Evolutionary conservation across 2,888 invertebrate genomes (phyloP), one percentile per base, ranked within the genome.

Genomic region (Dermolepida albohirtum): DNA sequence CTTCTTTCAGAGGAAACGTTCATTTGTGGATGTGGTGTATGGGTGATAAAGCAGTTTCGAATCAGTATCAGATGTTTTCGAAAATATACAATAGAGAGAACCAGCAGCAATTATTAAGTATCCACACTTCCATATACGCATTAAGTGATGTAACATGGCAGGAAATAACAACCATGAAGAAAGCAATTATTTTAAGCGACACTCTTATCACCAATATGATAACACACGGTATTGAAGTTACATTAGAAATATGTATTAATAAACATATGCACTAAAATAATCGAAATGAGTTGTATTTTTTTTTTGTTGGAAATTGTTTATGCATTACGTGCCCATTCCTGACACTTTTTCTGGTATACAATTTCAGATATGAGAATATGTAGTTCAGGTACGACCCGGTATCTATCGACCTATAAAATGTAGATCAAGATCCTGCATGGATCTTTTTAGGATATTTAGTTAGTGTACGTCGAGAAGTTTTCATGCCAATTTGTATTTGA

Each of bases 21-120:
- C 67, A 55, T 16, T 66, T 81, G 17, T 82, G 81, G 81, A 74
- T 76, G 40, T 82, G 81, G 82, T 69, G 75, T 65, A 63, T 80
- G 17, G 79, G 77, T 5, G 70, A 74, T 54, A 74, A 74, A 63
- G 72, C 72, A 57, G 64, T 69, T 11, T 75, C 78, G 16, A 75
- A 76, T 70, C 74, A 77, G 50, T 80, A 75, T 69, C 78, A 79
- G 69, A 72, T 80, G 57, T 73, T 76, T 63, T 73, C 80, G 7
- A 75, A 78, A 69, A 71, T 81, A 27, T 74, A 73, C 62, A 73
- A 74, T 54, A 68, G 70, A 5, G 66, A 71, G 50, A 59, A 57
- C 11, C 71, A 77, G 49, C 72, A 77, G 47, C 72, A 74, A n/a
- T 66, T 81, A 22, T 64, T 82, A 27, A 78, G 79, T 63, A 75